phyloP scores from a whole-genome alignment of 2,797 vertebrate genomes.

The Crotalus adamanteus region DNA sequence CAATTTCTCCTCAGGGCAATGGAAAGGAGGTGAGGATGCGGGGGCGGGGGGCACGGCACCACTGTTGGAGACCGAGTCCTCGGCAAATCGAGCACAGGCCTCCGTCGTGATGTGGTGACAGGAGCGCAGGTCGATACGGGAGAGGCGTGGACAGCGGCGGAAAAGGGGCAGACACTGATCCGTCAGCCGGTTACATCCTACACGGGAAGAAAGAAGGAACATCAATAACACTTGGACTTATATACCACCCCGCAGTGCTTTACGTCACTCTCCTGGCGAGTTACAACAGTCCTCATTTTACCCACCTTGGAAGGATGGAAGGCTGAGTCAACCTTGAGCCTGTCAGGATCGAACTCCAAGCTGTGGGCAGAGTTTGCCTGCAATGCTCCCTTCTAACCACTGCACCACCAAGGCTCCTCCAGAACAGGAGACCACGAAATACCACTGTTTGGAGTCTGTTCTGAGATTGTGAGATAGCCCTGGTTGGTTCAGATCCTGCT shows the following conservation, averaged over 20 bases:
- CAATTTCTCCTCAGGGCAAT: conserved; percentile 80
- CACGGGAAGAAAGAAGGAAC: not conserved
- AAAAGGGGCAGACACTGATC: conserved; percentile 84
- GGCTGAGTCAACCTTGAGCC: not conserved
- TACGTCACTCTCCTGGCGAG: rapidly evolving
- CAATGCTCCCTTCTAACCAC: not conserved
- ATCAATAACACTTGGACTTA: not conserved
- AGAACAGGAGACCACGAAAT: not conserved
- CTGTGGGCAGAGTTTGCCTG: not conserved
- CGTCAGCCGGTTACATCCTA: conserved; percentile 86
- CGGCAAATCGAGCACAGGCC: conserved; percentile 80
- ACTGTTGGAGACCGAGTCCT: conserved; percentile 60
- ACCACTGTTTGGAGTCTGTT: not conserved
- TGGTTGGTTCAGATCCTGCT: not conserved
- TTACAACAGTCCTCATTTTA: not conserved
- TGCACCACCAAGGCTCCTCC: not conserved
- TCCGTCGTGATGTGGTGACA: conserved; percentile 83
- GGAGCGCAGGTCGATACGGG: conserved; percentile 83
- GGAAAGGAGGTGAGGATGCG: conserved; percentile 48
- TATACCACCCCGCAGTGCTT: rapidly evolving
- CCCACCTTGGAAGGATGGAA: not conserved
- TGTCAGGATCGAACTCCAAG: not conserved
- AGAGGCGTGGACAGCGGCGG: conserved; percentile 81
- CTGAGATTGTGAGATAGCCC: not conserved
- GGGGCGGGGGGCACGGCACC: conserved; percentile 22